phyloP scores from a whole-genome alignment of 2,113 vertebrate genomes.

The human (Homo sapiens) region DNA sequence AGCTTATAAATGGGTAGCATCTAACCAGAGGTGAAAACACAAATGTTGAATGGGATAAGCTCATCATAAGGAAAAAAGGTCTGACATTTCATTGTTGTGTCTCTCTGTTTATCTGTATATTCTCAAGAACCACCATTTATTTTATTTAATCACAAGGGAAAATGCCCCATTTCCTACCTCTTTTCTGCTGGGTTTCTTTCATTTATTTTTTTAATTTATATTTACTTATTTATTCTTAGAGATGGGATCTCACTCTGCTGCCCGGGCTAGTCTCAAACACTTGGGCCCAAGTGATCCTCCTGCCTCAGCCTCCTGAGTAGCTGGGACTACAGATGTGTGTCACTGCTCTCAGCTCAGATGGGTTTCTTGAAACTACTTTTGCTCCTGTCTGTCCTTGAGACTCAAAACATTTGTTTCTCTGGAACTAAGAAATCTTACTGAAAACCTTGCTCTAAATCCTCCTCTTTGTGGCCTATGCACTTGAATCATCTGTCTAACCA shows the following conservation, averaged over 20 bases:
- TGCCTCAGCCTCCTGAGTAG: neutral
- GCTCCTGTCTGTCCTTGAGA: neutral
- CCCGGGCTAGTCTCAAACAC: neutral
- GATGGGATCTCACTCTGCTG: neutral
- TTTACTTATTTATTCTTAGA: neutral
- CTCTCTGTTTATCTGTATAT: neutral
- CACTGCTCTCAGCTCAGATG: neutral
- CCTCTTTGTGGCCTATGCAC: neutral
- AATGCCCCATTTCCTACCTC: neutral
- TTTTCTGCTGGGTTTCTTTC: neutral
- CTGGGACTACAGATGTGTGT: too few relatives aligned
- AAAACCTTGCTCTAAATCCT: constrained; percentile 27
- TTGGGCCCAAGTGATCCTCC: neutral
- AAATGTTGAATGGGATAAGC: neutral
- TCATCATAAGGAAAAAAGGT: neutral
- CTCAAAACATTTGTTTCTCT: constrained; percentile 23
- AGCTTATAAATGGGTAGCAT: neutral
- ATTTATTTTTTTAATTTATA: neutral
- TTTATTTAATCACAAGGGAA: neutral
- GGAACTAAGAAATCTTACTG: neutral
- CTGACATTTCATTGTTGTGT: neutral
- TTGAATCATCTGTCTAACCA: neutral
- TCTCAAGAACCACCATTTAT: neutral
- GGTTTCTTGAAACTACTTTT: neutral
- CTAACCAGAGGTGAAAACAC: neutral